A percentile compares a stretch with the other conserved stretches of the same genome.
Conservation (phyloP, 2,113 vertebrate genomes). For the Sciurus niger region DNA sequence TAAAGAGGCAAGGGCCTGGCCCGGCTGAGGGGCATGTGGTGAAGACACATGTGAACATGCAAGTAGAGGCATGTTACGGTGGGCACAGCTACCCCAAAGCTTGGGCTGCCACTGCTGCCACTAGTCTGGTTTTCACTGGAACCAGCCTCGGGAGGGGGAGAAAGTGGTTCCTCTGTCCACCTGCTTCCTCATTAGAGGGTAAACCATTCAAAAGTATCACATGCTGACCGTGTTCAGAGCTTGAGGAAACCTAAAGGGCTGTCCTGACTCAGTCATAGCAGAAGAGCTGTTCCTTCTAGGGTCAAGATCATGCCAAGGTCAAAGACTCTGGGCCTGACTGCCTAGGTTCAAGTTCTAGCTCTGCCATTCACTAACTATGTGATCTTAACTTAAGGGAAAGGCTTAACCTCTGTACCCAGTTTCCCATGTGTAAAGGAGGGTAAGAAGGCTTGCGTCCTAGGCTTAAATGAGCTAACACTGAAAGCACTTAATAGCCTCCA, state of each 20-base stretch:
- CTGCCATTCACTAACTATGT: background rate
- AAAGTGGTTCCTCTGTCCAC: too few species aligned
- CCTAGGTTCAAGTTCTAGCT: background rate
- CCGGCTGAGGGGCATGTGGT: background rate
- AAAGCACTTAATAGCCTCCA: too few species aligned
- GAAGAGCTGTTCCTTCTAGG: background rate
- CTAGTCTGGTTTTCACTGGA: background rate
- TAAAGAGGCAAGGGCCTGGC: background rate
- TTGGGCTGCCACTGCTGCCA: background rate
- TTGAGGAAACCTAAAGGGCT: background rate
- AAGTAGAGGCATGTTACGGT: rapidly evolving
- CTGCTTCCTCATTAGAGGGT: background rate
- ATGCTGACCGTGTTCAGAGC: background rate
- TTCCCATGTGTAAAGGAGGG: too few species aligned
- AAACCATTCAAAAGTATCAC: background rate
- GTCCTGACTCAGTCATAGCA: rapidly evolving
- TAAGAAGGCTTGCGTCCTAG: too few species aligned
- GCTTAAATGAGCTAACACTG: too few species aligned
- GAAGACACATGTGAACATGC: rapidly evolving
- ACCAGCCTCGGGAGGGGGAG: background rate
- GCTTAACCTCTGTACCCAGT: too few species aligned
- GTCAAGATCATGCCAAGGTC: background rate
- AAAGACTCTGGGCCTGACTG: background rate
- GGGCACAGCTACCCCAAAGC: rapidly evolving
- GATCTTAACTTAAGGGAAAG: background rate